phyloP scores from a whole-genome alignment of 2,888 invertebrate species.

The Pegoplata infirma region DNA sequence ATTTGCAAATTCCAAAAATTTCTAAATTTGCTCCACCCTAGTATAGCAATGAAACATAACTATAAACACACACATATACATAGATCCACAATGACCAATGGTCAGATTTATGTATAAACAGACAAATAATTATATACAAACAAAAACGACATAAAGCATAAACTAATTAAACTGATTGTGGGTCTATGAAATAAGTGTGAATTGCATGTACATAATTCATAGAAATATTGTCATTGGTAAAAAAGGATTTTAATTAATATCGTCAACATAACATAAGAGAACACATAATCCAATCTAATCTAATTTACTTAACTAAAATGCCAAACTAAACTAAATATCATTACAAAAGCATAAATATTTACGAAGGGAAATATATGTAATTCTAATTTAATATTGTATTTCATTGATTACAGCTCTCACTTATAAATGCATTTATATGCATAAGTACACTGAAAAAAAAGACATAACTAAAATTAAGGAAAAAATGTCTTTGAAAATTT shows the following conservation, averaged over 20 bases:
- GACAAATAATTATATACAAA: too few relatives aligned
- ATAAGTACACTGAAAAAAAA: neutral
- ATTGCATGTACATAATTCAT: slow-evolving; percentile 16
- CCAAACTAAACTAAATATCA: too few relatives aligned
- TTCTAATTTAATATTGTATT: neutral
- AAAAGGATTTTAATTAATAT: neutral
- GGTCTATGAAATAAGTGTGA: slow-evolving; percentile 37
- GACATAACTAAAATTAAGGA: too few relatives aligned
- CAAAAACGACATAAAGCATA: neutral
- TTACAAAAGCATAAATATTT: neutral
- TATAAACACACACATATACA: too few relatives aligned
- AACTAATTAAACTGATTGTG: slow-evolving; percentile 38
- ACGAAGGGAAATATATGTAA: neutral
- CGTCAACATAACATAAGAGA: neutral
- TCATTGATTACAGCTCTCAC: neutral
- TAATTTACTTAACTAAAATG: slow-evolving; percentile 4
- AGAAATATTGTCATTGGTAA: neutral
- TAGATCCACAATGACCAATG: too few relatives aligned
- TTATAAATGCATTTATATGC: neutral
- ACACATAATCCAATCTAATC: too few relatives aligned
- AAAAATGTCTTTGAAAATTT: too few relatives aligned
- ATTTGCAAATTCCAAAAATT: too few relatives aligned
- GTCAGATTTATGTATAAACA: too few relatives aligned
- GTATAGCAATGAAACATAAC: too few relatives aligned
- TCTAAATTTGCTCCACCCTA: too few relatives aligned